These are phyloP conservation scores for Temnopleurus reevesii DNA, from an alignment of 53 echinoderm and acorn worm genomes.

Conservation along the genomic window DNA sequence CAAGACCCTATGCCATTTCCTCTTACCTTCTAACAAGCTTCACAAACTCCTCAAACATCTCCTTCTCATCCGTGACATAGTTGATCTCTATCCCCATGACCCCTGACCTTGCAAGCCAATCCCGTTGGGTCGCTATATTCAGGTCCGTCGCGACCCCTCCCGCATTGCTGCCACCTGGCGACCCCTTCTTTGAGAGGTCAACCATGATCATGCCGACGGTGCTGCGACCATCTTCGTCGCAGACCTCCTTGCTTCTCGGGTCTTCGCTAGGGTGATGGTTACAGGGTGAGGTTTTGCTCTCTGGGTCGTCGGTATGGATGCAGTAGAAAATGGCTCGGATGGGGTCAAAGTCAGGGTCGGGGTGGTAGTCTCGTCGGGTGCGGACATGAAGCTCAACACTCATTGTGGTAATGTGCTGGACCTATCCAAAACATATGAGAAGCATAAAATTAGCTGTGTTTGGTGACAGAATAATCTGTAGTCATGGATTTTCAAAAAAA, in stretches of 20 bases:
- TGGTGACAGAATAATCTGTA: too few species aligned
- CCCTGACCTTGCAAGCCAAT: slow-evolving; percentile 65
- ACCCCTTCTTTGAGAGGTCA: slow-evolving; percentile 47
- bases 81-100: slow-evolving; percentile 65
- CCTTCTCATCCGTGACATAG: slow-evolving; percentile 69
- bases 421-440: slow-evolving; percentile 69
- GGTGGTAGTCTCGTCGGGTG: slow-evolving; percentile 83
- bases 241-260: not conserved
- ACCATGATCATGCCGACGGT: slow-evolving; percentile 56
- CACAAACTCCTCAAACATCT: slow-evolving; percentile 78
- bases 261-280: slow-evolving; percentile 14
- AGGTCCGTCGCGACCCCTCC: slow-evolving; percentile 24
- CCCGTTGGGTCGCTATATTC: slow-evolving; percentile 32
- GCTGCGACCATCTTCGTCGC: slow-evolving; percentile 45
- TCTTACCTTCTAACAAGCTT: slow-evolving; percentile 80
- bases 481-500: too few species aligned
- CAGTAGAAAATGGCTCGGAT: slow-evolving; percentile 90
- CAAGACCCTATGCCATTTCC: too few species aligned
- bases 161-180: not conserved
- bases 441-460: too few species aligned
- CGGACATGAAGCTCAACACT: slow-evolving; percentile 85
- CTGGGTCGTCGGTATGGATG: slow-evolving; percentile 70
- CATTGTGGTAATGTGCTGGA: slow-evolving; percentile 86
- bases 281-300: not conserved
- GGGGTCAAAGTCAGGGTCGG: slow-evolving; percentile 87